Evolutionary conservation across 1,140 invertebrate genomes (phyloP).

Genomic region (Drepana arcuata): DNA sequence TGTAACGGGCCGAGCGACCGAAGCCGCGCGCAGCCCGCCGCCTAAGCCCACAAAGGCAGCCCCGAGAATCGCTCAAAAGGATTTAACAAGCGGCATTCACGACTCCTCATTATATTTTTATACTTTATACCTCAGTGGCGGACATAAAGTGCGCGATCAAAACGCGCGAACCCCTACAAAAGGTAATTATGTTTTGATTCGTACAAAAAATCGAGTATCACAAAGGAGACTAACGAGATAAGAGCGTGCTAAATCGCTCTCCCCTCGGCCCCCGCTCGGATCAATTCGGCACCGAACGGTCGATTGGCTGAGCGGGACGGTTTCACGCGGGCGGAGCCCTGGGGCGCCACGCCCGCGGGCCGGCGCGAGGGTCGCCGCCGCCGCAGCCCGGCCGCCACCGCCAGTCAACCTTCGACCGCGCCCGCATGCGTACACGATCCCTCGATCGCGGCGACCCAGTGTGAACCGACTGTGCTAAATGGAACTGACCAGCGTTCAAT

Average conservation of each 20-base stretch:
- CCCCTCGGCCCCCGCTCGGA: conserved; percentile 54
- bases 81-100: conserved; percentile 69
- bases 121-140: conserved; percentile 63
- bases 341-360: conserved; percentile 22
- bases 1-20: no score
- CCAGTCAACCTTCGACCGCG: conserved; percentile 63
- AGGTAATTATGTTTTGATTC: conserved; percentile 72
- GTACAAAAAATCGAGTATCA: conserved; percentile 70
- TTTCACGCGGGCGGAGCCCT: conserved; percentile 25
- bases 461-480: conserved; percentile 59
- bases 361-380: conserved; percentile 10
- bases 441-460: conserved; percentile 46
- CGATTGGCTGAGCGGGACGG: conserved; percentile 59
- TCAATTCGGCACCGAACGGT: conserved; percentile 55
- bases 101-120: conserved; percentile 69
- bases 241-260: conserved; percentile 68
- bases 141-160: conserved; percentile 66
- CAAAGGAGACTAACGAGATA: conserved; percentile 71
- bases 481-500: conserved; percentile 64
- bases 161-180: conserved; percentile 69
- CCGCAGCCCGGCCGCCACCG: conserved; percentile 20
- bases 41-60: conserved; percentile 62
- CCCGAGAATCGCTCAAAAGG: conserved; percentile 54
- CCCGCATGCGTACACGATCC: conserved; percentile 65
- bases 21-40: no score